Conservation (phyloP, 2,888 invertebrate genomes). For the Oscheius sp. region DNA sequence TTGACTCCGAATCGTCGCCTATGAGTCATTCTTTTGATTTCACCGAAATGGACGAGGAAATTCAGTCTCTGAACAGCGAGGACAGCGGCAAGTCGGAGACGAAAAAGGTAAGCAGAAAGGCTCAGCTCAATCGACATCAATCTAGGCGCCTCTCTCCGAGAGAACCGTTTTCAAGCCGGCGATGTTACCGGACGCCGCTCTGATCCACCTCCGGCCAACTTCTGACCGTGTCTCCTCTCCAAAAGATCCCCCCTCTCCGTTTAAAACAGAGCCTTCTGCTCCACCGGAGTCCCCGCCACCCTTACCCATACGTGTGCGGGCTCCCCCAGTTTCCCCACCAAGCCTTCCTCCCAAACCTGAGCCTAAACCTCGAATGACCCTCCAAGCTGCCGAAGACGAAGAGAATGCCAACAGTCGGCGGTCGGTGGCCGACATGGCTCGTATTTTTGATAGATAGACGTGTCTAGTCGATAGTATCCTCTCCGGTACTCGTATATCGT, state of each 20-base stretch:
- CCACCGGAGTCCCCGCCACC: conserved; percentile 49
- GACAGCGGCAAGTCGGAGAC: conserved; percentile 16
- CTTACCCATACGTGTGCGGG: conserved; percentile 43
- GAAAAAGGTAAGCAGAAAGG: conserved; percentile 4
- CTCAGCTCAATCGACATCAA: no score
- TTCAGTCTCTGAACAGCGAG: conserved; percentile 26
- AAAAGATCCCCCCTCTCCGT: conserved; percentile 37
- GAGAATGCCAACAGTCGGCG: conserved; percentile 58
- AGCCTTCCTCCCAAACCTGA: conserved; percentile 56
- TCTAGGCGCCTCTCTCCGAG: conserved; percentile 38
- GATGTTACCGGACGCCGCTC: conserved; percentile 52
- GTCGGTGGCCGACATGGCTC: conserved; percentile 64
- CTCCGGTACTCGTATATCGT: conserved; percentile 4
- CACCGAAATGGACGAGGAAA: conserved; percentile 33
- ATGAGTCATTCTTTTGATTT: conserved; percentile 24
- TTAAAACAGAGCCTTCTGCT: conserved; percentile 19
- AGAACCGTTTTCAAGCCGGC: conserved; percentile 41
- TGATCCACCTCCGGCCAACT: conserved; percentile 46
- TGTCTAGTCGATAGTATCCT: conserved; percentile 11
- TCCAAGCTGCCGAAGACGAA: conserved; percentile 46
- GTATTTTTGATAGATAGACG: conserved; percentile 44
- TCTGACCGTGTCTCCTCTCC: conserved; percentile 40
- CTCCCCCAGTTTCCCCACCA: conserved; percentile 40
- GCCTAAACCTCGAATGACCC: conserved; percentile 38
- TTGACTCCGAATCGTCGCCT: conserved; percentile 26